Evolutionary conservation across 1,140 invertebrate genomes (phyloP), one percentile per base, ranked within the genome.

Genomic region (Rhysida immarginata): DNA sequence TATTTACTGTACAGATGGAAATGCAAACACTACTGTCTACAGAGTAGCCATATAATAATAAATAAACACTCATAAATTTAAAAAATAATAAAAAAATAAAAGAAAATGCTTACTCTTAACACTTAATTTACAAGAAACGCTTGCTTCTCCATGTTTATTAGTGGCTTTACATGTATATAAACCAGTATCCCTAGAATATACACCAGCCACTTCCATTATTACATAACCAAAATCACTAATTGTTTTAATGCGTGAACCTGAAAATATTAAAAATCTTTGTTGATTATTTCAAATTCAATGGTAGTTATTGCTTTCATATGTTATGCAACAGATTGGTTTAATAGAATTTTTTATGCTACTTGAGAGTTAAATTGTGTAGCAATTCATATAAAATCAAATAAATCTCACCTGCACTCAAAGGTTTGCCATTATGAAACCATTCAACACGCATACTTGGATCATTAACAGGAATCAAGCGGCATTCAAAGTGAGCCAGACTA

Each of bases 401-500:
- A n/a, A n/a, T n/a, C 18, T 45, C 24, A 54, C 53, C 54, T 58
- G 85, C 81, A 63, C 84, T 80, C 45, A 95, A 73, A 11, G 88
- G 78, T 73, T 93, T 90, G 27, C 91, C 92, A 69, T 96, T 94
- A 62, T 95, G 90, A 79, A 83, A 96, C 92, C 92, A 96, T 72
- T 96, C 92, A 16, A 96, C 88, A 60, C 83, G 78, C 83, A 96
- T 85, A 56, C 84, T 88, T 1, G 87, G 84, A 72, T 96, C 91
- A 63, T 89, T 88, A 8, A 91, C 79, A n/a, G 92, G 92, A 54
- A 81, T 80, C 21, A 95, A 71, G 42, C 86, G 81, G 60, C 87
- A 92, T 73, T 96, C 91, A 62, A 96, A 92, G 69, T 95, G 91
- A 58, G 90, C 89, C 48, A 92, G 72, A 11, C 84, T 81, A 64